Base-by-base conservation (phyloP, 1,140 invertebrate species). In the Ericerus pela region DNA sequence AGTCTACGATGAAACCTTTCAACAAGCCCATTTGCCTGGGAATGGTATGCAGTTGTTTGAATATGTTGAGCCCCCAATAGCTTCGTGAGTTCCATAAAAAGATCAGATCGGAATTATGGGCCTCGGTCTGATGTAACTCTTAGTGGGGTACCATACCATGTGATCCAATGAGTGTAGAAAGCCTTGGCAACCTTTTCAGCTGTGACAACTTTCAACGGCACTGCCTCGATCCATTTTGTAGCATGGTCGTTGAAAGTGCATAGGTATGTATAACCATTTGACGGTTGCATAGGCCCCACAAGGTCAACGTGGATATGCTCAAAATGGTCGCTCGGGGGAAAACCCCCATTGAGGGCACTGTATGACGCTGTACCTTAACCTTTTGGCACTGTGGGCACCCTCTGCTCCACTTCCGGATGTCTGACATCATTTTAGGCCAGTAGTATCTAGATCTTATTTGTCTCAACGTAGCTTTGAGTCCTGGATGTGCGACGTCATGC, bases 301-400 rank as follows among this genome's bases (percentile, higher is more conserved):
- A 77, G 61, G 60, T 78, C 75, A 0, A 77, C 58, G 59, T 77
- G 70, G 6, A 52, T 16, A 6, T 52, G 28, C 1, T 30, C 28
- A n/a, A 52, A 52, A 2, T 12, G 51, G 3, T 52, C 51, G 1
- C 26, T 26, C 1, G 0, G 0, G 0, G 16, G 6, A 4, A 28
- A 52, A 3, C n/a, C 27, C 2, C 16, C 18, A 8, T 22, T 5
- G 3, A 20, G 52, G 52, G 24, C 1, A 12, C 2, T 2, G 31
- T 36, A 12, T 54, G 52, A 26, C 30, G 6, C 4, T 20, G 10
- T 1, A 54, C 16, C n/a, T 54, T 54, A 24, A 2, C 1, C 2
- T 14, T 11, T 36, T 54, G 52, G 10, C 52, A 54, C 1, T 20
- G n/a, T 5, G 11, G n/a, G 8, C 52, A 54, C 2, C 2, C 11